These are phyloP conservation scores for Callyntrura sp. DNA, from an alignment of 2,888 invertebrate genomes.

Conservation along the genomic window DNA sequence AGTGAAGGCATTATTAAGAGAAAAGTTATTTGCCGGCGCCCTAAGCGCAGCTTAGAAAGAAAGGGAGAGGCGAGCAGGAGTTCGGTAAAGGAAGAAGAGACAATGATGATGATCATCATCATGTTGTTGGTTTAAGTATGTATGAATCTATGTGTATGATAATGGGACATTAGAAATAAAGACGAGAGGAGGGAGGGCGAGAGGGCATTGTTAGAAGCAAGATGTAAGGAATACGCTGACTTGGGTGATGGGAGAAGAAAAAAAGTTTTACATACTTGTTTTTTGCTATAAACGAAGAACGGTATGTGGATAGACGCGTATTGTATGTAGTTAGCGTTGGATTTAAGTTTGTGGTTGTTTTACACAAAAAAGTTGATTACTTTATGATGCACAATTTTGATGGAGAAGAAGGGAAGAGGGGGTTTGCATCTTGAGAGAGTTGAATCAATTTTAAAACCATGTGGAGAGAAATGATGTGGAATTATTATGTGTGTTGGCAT, in stretches of 20 bases:
- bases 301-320: background rate
- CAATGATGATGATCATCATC: background rate
- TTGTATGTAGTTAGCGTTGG: background rate
- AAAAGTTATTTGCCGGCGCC: slow-evolving; percentile 59
- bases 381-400: slow-evolving; percentile 67
- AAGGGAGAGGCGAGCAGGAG: too few relatives aligned
- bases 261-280: background rate
- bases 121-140: background rate
- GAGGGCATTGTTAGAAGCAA: background rate
- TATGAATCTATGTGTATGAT: slow-evolving; percentile 6
- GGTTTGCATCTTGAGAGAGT: slow-evolving; percentile 36
- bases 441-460: slow-evolving; percentile 60
- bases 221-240: background rate
- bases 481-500: slow-evolving; percentile 67
- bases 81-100: background rate
- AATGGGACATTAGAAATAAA: slow-evolving; percentile 21
- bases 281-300: background rate
- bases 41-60: slow-evolving; percentile 48
- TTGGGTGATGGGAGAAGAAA: background rate
- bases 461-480: slow-evolving; percentile 67
- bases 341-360: background rate
- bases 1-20: slow-evolving; percentile 59
- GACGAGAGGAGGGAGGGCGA: background rate
- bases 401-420: slow-evolving; percentile 3
- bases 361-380: slow-evolving; percentile 68